Evolutionary conservation across 2,888 invertebrate species (phyloP).

Genomic region (Muschampia plurimacula): DNA sequence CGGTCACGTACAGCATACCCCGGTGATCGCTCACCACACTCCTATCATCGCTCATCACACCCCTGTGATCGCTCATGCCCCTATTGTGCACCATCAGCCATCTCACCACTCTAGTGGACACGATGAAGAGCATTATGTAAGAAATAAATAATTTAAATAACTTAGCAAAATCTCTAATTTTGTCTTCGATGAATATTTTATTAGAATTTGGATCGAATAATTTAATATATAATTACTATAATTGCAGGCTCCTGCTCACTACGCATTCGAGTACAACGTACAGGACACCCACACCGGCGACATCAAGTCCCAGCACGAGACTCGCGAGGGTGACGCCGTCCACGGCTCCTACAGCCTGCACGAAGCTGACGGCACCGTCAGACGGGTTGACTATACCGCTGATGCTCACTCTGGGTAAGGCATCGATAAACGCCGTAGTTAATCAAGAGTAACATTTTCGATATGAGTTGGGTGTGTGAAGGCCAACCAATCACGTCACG

Average conservation of each 20-base stretch:
- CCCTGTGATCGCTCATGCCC: not conserved
- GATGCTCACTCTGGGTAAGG: constrained; percentile 84
- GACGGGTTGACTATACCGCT: constrained; percentile 86
- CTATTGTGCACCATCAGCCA: not conserved
- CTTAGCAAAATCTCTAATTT: not conserved
- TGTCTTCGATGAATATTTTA: not conserved
- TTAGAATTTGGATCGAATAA: not conserved
- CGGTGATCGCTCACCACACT: not conserved
- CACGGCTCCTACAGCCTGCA: constrained; percentile 88
- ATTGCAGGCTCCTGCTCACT: constrained; percentile 65
- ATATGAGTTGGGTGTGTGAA: too few relatives aligned
- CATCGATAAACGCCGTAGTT: too few relatives aligned
- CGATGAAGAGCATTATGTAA: constrained; percentile 1
- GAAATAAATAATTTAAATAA: not conserved
- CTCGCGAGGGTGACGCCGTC: constrained; percentile 87
- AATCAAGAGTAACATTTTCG: too few relatives aligned
- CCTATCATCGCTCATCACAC: not conserved
- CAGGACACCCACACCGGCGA: constrained; percentile 76
- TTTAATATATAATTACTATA: not conserved
- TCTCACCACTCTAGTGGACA: not conserved
- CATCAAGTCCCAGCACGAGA: constrained; percentile 85
- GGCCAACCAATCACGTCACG: too few relatives aligned
- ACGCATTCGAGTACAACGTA: constrained; percentile 76
- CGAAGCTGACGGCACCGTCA: constrained; percentile 86
- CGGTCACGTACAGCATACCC: constrained; percentile 51